Evolutionary conservation across 2,888 invertebrate species (phyloP), one percentile per base, ranked within the genome.

Genomic region (Lasioglossum zephyrum): DNA sequence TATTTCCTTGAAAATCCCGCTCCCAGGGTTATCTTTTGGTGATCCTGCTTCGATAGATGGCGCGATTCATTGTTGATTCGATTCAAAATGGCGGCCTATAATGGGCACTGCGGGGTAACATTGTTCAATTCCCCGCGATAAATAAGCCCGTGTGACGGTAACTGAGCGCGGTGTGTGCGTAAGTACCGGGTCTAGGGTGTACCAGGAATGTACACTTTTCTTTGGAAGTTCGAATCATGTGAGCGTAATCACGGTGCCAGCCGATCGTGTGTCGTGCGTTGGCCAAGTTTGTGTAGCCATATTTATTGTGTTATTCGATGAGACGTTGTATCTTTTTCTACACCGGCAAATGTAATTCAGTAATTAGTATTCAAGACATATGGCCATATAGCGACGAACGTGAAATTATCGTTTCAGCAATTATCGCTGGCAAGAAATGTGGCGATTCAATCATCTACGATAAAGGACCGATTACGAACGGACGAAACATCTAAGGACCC

Each of bases 31-130:
- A 39, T 22, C 41, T 60, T 75, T 72, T 60, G 63, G 8, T 47
- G 39, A 77, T 80, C 1, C n/a, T 18, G n/a, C 22, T 36, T 75
- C 72, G 49, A 95, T 96, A 97, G 97, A 96, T 97, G 97, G 96
- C 97, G 96, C 96, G 92, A 91, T 95, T 94, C 96, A 96, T 96
- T 96, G 96, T 96, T 96, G 96, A 91, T 88, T 93, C 79, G 89
- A 87, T 92, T 92, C 91, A 93, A 93, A 94, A 94, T 94, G 93
- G 93, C 91, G 91, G 92, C 92, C 90, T 91, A 88, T 93, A 93
- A 94, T 94, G 91, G 89, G 89, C 87, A 91, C 90, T 92, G 86
- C 86, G 91, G 88, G 89, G 86, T 89, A 91, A 93, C 90, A 91
- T 92, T 92, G 92, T 90, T 89, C 76, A 83, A 73, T 87, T 92